Evolutionary conservation across 2,113 vertebrate species (phyloP).

Genomic region (Nibea coibor): DNA sequence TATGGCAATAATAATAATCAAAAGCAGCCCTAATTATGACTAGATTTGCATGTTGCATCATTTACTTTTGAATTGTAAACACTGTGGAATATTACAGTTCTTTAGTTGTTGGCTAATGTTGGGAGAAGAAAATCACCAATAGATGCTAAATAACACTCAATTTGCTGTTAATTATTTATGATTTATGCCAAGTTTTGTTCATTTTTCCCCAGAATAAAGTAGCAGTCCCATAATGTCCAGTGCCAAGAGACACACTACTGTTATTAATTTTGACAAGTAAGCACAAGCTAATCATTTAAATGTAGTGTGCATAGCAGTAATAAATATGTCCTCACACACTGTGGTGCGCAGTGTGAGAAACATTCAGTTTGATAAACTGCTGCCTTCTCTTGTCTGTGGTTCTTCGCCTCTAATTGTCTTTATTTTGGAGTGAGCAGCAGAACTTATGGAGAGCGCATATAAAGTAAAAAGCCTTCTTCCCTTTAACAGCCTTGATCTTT

Average conservation of each 20-base stretch:
- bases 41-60: not conserved
- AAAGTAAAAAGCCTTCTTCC: conserved; percentile 59
- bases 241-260: conserved; percentile 5
- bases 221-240: not conserved
- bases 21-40: not conserved
- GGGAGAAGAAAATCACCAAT: not conserved
- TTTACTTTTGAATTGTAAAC: too few species aligned
- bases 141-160: not conserved
- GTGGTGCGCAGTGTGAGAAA: conserved; percentile 33
- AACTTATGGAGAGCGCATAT: conserved; percentile 52
- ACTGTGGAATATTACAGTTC: not conserved
- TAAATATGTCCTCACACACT: conserved; percentile 8
- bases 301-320: conserved; percentile 21
- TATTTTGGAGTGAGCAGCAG: conserved; percentile 60
- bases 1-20: not conserved
- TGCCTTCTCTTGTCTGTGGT: conserved; percentile 19
- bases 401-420: conserved; percentile 63
- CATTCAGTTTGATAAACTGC: conserved; percentile 41
- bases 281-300: conserved; percentile 27
- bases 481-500: conserved; percentile 73
- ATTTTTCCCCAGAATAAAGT: conserved; percentile 31
- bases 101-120: not conserved
- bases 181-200: conserved; percentile 1
- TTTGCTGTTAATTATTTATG: not conserved
- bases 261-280: conserved; percentile 6